These are phyloP conservation scores for Poeciliopsis paucimaculata DNA, from an alignment of 2,797 vertebrate species.

Conservation along the genomic window DNA sequence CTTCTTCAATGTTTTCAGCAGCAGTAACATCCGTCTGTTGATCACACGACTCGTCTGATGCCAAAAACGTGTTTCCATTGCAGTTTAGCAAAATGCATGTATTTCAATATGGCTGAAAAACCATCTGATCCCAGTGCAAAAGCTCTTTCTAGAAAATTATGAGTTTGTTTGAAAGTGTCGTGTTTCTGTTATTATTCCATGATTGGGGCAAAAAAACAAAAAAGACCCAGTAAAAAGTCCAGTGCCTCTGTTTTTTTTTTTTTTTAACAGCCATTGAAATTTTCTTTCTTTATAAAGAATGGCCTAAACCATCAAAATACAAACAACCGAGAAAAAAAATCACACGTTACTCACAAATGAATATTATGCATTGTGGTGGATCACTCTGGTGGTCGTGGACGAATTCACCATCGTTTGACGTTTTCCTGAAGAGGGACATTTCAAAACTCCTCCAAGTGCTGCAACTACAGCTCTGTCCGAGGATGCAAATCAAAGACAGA, in stretches of 20 bases:
- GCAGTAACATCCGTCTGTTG: too few relatives aligned
- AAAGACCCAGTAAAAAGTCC: neutral
- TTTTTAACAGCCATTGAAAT: neutral
- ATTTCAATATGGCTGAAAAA: too few relatives aligned
- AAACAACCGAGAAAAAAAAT: slow-evolving; percentile 10
- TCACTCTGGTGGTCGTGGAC: slow-evolving; percentile 7
- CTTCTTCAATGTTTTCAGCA: too few relatives aligned
- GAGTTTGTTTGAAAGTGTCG: too few relatives aligned
- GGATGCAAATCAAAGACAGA: slow-evolving; percentile 59
- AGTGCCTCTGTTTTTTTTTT: too few relatives aligned
- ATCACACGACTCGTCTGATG: too few relatives aligned
- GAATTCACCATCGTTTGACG: slow-evolving; percentile 19
- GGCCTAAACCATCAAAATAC: neutral
- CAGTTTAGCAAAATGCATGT: too few relatives aligned
- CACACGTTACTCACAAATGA: slow-evolving; percentile 27
- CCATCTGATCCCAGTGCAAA: too few relatives aligned
- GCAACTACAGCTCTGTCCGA: slow-evolving; percentile 34
- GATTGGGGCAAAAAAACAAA: too few relatives aligned
- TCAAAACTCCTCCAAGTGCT: slow-evolving; percentile 24
- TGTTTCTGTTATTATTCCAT: too few relatives aligned
- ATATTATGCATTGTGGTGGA: slow-evolving; percentile 16
- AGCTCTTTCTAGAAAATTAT: too few relatives aligned
- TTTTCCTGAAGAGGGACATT: slow-evolving; percentile 8
- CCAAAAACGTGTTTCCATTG: too few relatives aligned
- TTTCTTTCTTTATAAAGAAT: neutral